phyloP scores from a whole-genome alignment of 1,140 invertebrate genomes.

The Drosophila melanica region DNA sequence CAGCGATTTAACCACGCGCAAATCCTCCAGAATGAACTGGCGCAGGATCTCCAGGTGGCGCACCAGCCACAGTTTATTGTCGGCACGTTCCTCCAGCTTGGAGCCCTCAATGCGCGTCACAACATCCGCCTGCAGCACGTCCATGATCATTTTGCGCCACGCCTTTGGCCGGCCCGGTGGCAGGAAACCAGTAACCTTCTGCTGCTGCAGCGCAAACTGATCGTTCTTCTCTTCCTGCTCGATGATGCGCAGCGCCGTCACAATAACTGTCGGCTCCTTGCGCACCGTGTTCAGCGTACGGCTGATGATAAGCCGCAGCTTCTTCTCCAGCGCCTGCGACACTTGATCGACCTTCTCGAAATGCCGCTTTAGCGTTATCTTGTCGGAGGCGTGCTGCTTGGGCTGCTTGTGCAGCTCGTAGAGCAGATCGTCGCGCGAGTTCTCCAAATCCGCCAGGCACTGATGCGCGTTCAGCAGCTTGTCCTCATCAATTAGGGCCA shows the following conservation, averaged over 20 bases:
- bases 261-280: constrained; percentile 97
- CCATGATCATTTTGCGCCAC: constrained; percentile 94
- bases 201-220: constrained; percentile 90
- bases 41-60: constrained; percentile 90
- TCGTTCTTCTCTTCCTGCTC: constrained; percentile 98
- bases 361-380: constrained; percentile 96
- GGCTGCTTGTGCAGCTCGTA: constrained; percentile 97
- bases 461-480: constrained; percentile 97
- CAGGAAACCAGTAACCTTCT: constrained; percentile 93
- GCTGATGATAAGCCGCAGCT: constrained; percentile 94
- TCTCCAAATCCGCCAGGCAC: constrained; percentile 97
- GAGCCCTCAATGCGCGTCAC: constrained; percentile 93
- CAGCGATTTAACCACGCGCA: constrained; percentile 95
- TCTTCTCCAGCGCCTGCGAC: constrained; percentile 95
- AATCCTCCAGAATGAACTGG: constrained; percentile 94
- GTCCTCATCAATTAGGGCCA: constrained; percentile 96
- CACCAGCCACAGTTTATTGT: constrained; percentile 98
- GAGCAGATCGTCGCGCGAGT: constrained; percentile 96
- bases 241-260: constrained; percentile 97
- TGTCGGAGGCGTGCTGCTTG: constrained; percentile 94
- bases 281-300: constrained; percentile 96
- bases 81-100: constrained; percentile 94
- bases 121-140: constrained; percentile 93
- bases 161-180: constrained; percentile 96
- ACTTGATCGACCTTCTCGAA: constrained; percentile 97